Conservation (phyloP, 2,888 invertebrate genomes). For the Sericinus montela region DNA sequence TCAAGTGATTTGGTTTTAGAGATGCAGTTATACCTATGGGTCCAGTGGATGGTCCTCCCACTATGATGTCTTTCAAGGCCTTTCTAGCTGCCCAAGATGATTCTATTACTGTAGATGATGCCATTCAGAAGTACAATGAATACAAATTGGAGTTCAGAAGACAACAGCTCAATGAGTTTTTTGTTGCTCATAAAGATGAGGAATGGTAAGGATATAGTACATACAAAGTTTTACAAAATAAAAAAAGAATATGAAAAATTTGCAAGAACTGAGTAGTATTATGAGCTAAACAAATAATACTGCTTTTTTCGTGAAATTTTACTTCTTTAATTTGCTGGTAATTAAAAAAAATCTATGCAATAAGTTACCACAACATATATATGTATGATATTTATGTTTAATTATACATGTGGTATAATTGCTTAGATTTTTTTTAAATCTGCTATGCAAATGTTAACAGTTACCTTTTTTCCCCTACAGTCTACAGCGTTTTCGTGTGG, state of each 20-base stretch:
- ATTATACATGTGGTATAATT: constrained; percentile 29
- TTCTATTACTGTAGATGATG: constrained; percentile 97
- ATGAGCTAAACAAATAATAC: neutral
- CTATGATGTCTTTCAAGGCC: constrained; percentile 98
- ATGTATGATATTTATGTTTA: constrained; percentile 3
- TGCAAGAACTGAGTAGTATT: neutral
- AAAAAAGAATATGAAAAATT: neutral
- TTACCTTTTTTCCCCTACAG: constrained; percentile 78
- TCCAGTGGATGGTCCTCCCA: constrained; percentile 87
- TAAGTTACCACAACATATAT: constrained; percentile 21
- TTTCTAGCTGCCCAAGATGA: constrained; percentile 98
- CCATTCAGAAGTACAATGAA: constrained; percentile 97
- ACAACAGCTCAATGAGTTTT: constrained; percentile 98
- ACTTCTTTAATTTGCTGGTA: constrained; percentile 54
- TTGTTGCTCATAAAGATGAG: constrained; percentile 99
- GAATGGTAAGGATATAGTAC: constrained; percentile 91
- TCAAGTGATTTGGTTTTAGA: constrained; percentile 38
- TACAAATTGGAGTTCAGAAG: constrained; percentile 98
- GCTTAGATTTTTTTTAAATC: constrained; percentile 68
- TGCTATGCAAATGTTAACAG: constrained; percentile 68
- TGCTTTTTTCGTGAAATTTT: constrained; percentile 2
- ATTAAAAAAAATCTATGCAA: constrained; percentile 70
- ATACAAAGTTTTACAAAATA: constrained; percentile 1
- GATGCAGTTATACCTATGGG: constrained; percentile 73
- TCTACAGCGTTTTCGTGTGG: constrained; percentile 75